A percentile compares a stretch with the other conserved stretches of the same genome.
Conservation (phyloP, 2,113 vertebrate species). For the Gyps fulvus region DNA sequence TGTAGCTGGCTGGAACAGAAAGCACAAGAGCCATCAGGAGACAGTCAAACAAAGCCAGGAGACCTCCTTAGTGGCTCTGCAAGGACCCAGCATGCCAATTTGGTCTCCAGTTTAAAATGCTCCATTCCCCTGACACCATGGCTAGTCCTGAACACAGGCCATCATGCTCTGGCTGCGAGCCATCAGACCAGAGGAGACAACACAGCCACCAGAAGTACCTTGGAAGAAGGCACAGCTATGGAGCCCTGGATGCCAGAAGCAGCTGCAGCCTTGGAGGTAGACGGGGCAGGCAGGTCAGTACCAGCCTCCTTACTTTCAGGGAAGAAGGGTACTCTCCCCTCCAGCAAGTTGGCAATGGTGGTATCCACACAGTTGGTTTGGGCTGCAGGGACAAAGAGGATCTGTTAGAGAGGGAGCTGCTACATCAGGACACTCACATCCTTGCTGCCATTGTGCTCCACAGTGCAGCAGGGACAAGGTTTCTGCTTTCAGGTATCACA, state of each 20-base stretch:
- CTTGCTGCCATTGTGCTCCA: neutral
- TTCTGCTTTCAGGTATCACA: neutral
- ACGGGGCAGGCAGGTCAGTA: neutral
- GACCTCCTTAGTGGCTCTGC: neutral
- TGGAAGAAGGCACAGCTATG: conserved; percentile 27
- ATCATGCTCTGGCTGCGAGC: neutral
- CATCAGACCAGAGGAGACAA: neutral
- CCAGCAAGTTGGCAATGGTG: conserved; percentile 95
- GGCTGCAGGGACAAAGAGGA: conserved; percentile 31
- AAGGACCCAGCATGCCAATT: neutral
- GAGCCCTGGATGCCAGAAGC: conserved; percentile 42
- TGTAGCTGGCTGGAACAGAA: conserved; percentile 6
- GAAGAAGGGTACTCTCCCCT: conserved; percentile 81
- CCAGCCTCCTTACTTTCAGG: conserved; percentile 63
- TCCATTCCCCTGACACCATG: neutral
- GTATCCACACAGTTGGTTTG: conserved; percentile 92
- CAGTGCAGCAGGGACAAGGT: neutral
- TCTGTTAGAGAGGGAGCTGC: neutral
- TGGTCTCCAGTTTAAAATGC: neutral
- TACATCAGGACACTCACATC: neutral
- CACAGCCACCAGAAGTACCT: conserved; percentile 32
- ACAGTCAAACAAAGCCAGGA: neutral
- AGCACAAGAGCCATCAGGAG: neutral
- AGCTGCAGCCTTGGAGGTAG: conserved; percentile 51
- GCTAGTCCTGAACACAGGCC: neutral